These are phyloP conservation scores for Cistogaster globosa DNA, from an alignment of 2,888 invertebrate genomes.

Conservation along the genomic window DNA sequence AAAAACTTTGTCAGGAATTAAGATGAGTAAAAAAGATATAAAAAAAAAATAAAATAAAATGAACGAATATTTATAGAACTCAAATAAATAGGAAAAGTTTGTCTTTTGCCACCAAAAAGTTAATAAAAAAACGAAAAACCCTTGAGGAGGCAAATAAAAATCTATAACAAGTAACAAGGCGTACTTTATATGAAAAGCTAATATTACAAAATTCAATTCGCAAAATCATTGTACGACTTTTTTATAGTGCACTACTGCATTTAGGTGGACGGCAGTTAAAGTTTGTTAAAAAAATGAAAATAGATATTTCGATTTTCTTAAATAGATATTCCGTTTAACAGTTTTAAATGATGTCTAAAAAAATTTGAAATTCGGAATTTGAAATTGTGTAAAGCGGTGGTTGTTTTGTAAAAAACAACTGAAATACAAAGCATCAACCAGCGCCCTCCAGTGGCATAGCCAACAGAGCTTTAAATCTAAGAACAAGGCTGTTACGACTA, in stretches of 20 bases:
- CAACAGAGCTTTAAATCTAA: too few species aligned
- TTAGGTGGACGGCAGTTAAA: background rate
- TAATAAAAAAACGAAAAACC: slow-evolving; percentile 23
- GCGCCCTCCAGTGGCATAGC: too few species aligned
- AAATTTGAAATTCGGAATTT: too few species aligned
- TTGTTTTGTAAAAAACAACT: too few species aligned
- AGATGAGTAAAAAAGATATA: slow-evolving; percentile 5
- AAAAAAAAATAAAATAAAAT: slow-evolving; percentile 16
- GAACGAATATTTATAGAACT: slow-evolving; percentile 44
- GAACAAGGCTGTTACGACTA: too few species aligned
- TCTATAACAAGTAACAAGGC: slow-evolving; percentile 54
- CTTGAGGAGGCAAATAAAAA: slow-evolving; percentile 48
- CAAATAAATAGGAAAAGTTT: slow-evolving; percentile 63
- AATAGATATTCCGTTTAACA: too few species aligned
- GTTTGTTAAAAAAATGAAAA: background rate
- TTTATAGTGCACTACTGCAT: background rate
- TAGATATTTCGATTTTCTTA: background rate
- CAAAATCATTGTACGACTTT: slow-evolving; percentile 38
- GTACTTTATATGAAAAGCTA: slow-evolving; percentile 58
- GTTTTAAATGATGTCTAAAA: too few species aligned
- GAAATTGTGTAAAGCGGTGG: too few species aligned
- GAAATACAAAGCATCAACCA: too few species aligned
- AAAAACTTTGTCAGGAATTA: slow-evolving; percentile 39
- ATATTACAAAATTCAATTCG: slow-evolving; percentile 57
- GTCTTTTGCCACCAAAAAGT: slow-evolving; percentile 7